Base-by-base conservation (phyloP, 2,888 invertebrate species). In the Sinhomidia bicolor region DNA sequence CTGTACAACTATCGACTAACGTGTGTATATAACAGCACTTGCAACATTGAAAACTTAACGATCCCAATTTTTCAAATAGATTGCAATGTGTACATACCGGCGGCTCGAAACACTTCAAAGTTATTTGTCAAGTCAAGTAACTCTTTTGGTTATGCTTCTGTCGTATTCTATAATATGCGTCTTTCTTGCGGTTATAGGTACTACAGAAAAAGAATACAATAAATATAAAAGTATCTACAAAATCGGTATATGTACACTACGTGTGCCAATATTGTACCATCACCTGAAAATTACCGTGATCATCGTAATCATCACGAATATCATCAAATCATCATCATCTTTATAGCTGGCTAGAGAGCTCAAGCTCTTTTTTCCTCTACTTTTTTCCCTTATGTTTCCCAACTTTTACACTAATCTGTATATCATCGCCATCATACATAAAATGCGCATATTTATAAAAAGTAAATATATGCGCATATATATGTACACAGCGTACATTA, bases 301-400 rank as follows among this genome's bases (percentile, higher is more conserved):
- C 80, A 81, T 81, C 47, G 26, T 74, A 47, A 74, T 74, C 74
- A 62, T 62, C 80, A 65, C 41, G 65, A 41, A 65, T 62, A 81
- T 81, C 80, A 81, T 81, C 80, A 81, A 41, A 81, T 79, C 79
- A 65, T 65, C 62, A 65, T 71, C 41, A 26, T 23, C n/a, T 23
- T 44, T 20, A n/a, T n/a, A n/a, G n/a, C 26, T 65, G 23, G 2
- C n/a, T n/a, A n/a, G n/a, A n/a, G n/a, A n/a, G n/a, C n/a, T 54
- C 54, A 54, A 5, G 2, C 9, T 47, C 9, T 47, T 47, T 47
- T 47, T 47, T 71, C 71, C 14, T 29, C 71, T 23, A 5, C 36
- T 7, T 36, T 36, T 36, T 36, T 36, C 36, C 32, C 65, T 26
- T 23, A 23, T 65, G 26, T 5, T n/a, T n/a, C n/a, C n/a, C n/a